Conservation (phyloP, 2,888 invertebrate genomes). For the Aromia moschata region DNA sequence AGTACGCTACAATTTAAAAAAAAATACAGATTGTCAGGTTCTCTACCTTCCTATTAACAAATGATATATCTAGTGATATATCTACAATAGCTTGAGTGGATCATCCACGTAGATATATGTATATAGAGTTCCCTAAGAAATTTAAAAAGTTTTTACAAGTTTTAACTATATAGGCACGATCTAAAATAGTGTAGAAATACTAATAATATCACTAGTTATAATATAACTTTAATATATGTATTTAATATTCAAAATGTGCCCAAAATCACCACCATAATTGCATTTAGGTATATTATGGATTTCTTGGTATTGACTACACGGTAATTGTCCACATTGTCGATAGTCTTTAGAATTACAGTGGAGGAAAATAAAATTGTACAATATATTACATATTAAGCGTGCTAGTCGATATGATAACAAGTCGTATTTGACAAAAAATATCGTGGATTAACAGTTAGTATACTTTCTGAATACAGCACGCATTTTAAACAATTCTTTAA, state of each 20-base stretch:
- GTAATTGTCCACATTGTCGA: slow-evolving; percentile 9
- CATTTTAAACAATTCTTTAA: too few species aligned
- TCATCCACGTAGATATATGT: neutral
- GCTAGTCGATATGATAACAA: neutral
- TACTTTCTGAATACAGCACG: too few species aligned
- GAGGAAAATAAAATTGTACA: neutral
- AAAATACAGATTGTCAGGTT: slow-evolving; percentile 39
- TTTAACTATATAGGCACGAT: slow-evolving; percentile 37
- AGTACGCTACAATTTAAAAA: slow-evolving; percentile 24
- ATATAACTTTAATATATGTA: slow-evolving; percentile 17
- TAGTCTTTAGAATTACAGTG: neutral
- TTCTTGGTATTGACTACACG: slow-evolving; percentile 9
- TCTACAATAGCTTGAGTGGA: neutral
- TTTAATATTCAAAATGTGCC: slow-evolving; percentile 32
- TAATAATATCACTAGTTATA: slow-evolving; percentile 31
- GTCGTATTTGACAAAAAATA: too few species aligned
- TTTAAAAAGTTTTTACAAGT: neutral
- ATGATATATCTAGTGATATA: neutral
- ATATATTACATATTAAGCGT: too few species aligned
- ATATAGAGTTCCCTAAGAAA: neutral
- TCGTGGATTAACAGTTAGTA: too few species aligned
- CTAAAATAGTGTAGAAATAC: slow-evolving; percentile 38
- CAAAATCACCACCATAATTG: slow-evolving; percentile 6
- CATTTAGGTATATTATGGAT: neutral
- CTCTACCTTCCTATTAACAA: slow-evolving; percentile 13